Conservation (phyloP, 2,113 vertebrate genomes). For the Nothocercus nigrocapillus region DNA sequence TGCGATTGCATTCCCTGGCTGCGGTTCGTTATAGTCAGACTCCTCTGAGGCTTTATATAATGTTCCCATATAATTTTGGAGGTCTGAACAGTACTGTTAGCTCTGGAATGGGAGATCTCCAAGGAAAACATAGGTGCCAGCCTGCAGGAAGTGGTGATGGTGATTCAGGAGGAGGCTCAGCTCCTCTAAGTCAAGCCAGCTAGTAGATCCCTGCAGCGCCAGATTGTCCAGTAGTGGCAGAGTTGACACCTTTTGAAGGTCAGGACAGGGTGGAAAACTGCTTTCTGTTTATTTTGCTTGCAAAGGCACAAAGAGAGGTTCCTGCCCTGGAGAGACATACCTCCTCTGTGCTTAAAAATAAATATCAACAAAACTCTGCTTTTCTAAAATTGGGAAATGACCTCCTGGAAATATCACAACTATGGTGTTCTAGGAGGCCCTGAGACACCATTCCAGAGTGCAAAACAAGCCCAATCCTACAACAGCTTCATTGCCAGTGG, state of each 20-base stretch:
- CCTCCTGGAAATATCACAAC: background rate
- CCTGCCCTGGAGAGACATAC: background rate
- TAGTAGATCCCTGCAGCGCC: background rate
- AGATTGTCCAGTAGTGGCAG: constrained; percentile 10
- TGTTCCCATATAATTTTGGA: background rate
- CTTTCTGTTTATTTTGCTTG: constrained; percentile 9
- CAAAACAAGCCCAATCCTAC: background rate
- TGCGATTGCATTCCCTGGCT: background rate
- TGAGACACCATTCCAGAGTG: background rate
- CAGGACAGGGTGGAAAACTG: constrained; percentile 8
- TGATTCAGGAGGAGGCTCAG: background rate
- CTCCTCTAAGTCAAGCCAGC: background rate
- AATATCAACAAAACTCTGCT: background rate
- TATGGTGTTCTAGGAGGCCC: background rate
- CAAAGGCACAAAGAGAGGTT: background rate
- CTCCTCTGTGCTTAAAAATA: background rate
- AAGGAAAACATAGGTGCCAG: constrained; percentile 43
- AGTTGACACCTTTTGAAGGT: constrained; percentile 23
- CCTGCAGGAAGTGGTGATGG: background rate
- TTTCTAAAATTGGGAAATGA: background rate
- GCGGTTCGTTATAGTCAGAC: background rate
- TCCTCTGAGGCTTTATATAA: background rate
- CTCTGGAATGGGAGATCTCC: background rate
- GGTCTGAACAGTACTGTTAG: background rate
- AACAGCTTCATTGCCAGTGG: background rate